phyloP scores from a whole-genome alignment of 2,113 vertebrate genomes.

The Thryonomys swinderianus region DNA sequence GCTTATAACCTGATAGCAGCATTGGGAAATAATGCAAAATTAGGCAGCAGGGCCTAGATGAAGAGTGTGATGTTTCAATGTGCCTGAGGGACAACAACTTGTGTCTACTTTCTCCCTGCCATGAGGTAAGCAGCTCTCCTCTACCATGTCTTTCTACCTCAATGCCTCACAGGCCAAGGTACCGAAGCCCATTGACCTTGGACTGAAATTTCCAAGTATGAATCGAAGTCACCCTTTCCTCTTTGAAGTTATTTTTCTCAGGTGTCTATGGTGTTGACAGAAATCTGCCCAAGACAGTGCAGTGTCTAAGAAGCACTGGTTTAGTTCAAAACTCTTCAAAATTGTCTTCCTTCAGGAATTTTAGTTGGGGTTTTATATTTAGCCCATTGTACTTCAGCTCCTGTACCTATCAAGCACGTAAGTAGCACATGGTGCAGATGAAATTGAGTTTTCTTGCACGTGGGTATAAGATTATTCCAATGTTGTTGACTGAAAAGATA shows the following conservation, averaged over 20 bases:
- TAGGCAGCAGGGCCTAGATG: not conserved
- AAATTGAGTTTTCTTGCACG: not conserved
- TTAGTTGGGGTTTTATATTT: not conserved
- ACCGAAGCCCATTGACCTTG: not conserved
- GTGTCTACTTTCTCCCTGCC: not conserved
- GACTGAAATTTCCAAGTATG: not conserved
- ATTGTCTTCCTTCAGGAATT: not conserved
- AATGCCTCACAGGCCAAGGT: not conserved
- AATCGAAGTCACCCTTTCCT: not conserved
- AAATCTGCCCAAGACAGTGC: not conserved
- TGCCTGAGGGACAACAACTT: not conserved
- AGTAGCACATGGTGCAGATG: too few species aligned
- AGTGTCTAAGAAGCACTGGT: not conserved
- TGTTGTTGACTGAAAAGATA: not conserved
- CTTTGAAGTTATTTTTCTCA: not conserved
- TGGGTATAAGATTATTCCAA: not conserved
- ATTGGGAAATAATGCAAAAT: not conserved
- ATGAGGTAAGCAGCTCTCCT: not conserved
- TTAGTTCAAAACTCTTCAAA: not conserved
- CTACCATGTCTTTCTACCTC: too few species aligned
- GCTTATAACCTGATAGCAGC: too few species aligned
- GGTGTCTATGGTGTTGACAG: not conserved
- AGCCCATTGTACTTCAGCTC: not conserved
- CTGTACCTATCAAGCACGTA: not conserved
- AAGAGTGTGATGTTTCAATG: too few species aligned